Base-by-base conservation (phyloP, 2,113 vertebrate genomes). In the Corythoichthys haematopterus region DNA sequence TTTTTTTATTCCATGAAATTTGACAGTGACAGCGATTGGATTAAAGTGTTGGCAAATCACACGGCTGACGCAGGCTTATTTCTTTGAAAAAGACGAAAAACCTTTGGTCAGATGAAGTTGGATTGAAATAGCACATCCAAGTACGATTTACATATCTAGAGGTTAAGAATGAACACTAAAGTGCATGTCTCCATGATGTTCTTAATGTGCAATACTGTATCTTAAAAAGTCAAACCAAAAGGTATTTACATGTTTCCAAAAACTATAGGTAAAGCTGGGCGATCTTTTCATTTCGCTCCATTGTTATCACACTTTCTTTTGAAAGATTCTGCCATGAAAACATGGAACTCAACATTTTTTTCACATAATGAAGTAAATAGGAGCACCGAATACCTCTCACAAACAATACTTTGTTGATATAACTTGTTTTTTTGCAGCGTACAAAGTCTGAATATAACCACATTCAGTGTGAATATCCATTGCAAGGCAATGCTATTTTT, bases 101-200 rank as follows among this genome's bases (percentile, higher is more conserved):
- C 6, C 6, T 52, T 52, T 15, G 28, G 52, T n/a, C 45, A 46
- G 8, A 51, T n/a, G 15, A 51, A 33, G 8, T 20, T 3, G 6
- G 57, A 59, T 40, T 60, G 40, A 60, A 60, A 60, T 60, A n/a
- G 57, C 16, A 66, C 13, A 53, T 72, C 45, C 20, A 81, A 77
- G 68, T 47, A 67, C 33, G 64, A 67, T 70, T 55, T 79, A 72
- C 65, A 84, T 3, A n/a, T 28, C 55, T 36, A 64, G 40, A 48
- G 1, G 61, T 68, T 74, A 74, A 77, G 63, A 84, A 16, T 43
- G 2, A n/a, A 36, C 28, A 66, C 67, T 67, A 86, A 81, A 79
- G 80, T 75, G 73, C 62, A 55, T 75, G 48, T 77, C 47, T 5
- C 14, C 16, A 56, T 69, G 52, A 15, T 14, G 15, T 69, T 66